Evolutionary conservation across 2,888 invertebrate genomes (phyloP).

Genomic region (Chloroclysta siterata): DNA sequence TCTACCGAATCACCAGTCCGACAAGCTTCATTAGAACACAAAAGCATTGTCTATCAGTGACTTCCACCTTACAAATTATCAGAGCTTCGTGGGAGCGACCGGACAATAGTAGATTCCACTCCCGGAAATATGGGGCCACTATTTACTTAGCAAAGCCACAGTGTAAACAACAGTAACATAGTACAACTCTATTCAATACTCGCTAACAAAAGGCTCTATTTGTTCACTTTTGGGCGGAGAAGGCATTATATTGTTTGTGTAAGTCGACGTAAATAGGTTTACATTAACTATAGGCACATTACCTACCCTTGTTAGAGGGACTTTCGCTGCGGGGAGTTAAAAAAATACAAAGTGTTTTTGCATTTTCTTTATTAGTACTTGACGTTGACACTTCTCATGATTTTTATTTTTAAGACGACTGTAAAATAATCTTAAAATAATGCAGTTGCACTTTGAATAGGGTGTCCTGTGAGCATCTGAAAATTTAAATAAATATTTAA

Average conservation of each 20-base stretch:
- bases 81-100: slow-evolving; percentile 61
- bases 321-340: slow-evolving; percentile 11
- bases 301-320: slow-evolving; percentile 21
- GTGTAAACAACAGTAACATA: slow-evolving; percentile 28
- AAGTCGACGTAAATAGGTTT: slow-evolving; percentile 32
- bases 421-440: not conserved
- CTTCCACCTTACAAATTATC: slow-evolving; percentile 76
- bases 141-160: slow-evolving; percentile 44
- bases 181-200: slow-evolving; percentile 42
- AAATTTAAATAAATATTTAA: not conserved
- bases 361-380: slow-evolving; percentile 17
- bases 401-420: not conserved
- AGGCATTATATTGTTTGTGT: slow-evolving; percentile 31
- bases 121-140: slow-evolving; percentile 50
- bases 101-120: slow-evolving; percentile 57
- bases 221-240: slow-evolving; percentile 34
- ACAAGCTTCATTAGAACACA: slow-evolving; percentile 79
- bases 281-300: slow-evolving; percentile 22
- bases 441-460: not conserved
- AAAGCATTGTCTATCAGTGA: slow-evolving; percentile 76
- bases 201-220: slow-evolving; percentile 38
- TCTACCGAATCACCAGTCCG: slow-evolving; percentile 71
- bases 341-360: slow-evolving; percentile 23
- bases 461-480: not conserved
- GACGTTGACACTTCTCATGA: slow-evolving; percentile 5